Conservation (phyloP, 2,888 invertebrate genomes). For the Hypselothyrea guttata region DNA sequence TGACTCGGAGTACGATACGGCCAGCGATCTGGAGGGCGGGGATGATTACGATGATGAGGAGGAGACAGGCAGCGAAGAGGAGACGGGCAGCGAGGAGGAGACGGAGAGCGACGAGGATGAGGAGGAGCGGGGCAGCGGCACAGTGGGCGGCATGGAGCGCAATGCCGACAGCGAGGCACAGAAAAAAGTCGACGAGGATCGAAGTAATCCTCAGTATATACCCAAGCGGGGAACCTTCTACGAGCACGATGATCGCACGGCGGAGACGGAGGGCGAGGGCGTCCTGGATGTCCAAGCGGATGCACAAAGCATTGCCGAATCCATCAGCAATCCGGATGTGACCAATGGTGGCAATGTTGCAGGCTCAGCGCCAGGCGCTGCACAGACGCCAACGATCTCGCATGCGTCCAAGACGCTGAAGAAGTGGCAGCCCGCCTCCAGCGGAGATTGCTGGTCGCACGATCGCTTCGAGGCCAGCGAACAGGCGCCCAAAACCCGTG, state of each 20-base stretch:
- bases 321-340: slow-evolving; percentile 31
- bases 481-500: slow-evolving; percentile 84
- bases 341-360: slow-evolving; percentile 69
- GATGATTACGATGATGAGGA: slow-evolving; percentile 79
- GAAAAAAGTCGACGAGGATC: slow-evolving; percentile 94
- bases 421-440: slow-evolving; percentile 82
- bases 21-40: slow-evolving; percentile 82
- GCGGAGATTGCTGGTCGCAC: slow-evolving; percentile 90
- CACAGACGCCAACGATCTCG: slow-evolving; percentile 78
- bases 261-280: slow-evolving; percentile 84
- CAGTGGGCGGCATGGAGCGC: slow-evolving; percentile 86
- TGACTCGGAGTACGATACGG: slow-evolving; percentile 83
- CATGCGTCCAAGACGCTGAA: slow-evolving; percentile 81
- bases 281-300: slow-evolving; percentile 49
- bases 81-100: slow-evolving; percentile 69
- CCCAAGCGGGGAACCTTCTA: slow-evolving; percentile 98
- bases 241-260: slow-evolving; percentile 96
- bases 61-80: slow-evolving; percentile 68
- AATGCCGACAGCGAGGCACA: slow-evolving; percentile 85
- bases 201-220: slow-evolving; percentile 98
- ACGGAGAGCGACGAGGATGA: slow-evolving; percentile 72
- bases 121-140: slow-evolving; percentile 81
- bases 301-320: slow-evolving; percentile 36
- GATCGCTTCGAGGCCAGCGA: slow-evolving; percentile 85
- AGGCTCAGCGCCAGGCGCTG: slow-evolving; percentile 78